Evolutionary conservation across 2,888 invertebrate species (phyloP).

Genomic region (Dolichomitus sp.): DNA sequence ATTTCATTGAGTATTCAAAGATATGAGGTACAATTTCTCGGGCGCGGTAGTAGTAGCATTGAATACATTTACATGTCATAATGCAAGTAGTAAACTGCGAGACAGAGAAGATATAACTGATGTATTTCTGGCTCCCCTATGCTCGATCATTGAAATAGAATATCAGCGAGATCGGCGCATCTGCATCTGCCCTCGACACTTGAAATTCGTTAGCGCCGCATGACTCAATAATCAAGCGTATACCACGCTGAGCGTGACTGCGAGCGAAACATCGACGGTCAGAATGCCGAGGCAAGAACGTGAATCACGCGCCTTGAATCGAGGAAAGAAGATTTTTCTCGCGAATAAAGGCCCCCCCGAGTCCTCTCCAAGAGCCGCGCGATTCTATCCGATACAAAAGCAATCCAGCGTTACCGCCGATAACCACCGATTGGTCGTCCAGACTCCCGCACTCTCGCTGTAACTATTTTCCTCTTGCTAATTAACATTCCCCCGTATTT

Average conservation of each 20-base stretch:
- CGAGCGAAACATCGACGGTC: neutral
- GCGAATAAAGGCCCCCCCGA: neutral
- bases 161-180: neutral
- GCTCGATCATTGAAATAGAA: constrained; percentile 19
- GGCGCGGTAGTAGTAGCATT: neutral
- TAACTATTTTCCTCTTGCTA: constrained; percentile 70
- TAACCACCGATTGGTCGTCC: constrained; percentile 11
- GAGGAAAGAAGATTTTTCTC: neutral
- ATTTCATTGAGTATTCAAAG: constrained; percentile 47
- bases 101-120: neutral
- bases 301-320: neutral
- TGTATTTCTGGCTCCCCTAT: neutral
- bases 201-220: constrained; percentile 54
- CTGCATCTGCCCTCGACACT: constrained; percentile 27
- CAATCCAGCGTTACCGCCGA: neutral
- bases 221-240: constrained; percentile 50
- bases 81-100: neutral
- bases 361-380: neutral
- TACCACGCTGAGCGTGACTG: constrained; percentile 17
- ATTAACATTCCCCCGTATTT: constrained; percentile 78
- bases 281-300: neutral
- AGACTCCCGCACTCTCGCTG: constrained; percentile 37
- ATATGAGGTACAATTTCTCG: constrained; percentile 36
- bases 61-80: constrained; percentile 34
- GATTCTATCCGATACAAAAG: constrained; percentile 2